A percentile compares a stretch with the other conserved stretches of the same genome.
Conservation (phyloP, 2,888 invertebrate genomes). For the Drymonia ruficornis region DNA sequence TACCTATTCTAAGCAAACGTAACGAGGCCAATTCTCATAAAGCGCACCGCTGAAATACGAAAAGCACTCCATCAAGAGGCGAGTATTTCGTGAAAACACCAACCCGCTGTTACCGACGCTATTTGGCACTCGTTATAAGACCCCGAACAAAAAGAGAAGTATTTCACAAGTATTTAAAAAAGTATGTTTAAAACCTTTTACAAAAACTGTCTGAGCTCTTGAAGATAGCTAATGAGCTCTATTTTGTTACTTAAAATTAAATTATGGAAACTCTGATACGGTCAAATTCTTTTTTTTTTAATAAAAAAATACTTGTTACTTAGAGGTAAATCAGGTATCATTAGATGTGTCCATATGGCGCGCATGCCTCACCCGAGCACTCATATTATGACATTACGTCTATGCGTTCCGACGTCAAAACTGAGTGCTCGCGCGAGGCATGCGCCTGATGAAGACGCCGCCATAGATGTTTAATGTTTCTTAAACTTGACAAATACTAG, state of each 20-base stretch:
- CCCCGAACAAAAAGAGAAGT: constrained; percentile 34
- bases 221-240: constrained; percentile 19
- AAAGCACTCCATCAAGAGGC: constrained; percentile 52
- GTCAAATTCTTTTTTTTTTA: constrained; percentile 3
- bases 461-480: neutral
- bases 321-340: no score
- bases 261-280: constrained; percentile 9
- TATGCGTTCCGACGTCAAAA: no score
- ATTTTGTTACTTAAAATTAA: constrained; percentile 16
- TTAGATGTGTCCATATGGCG: no score
- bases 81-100: constrained; percentile 45
- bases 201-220: constrained; percentile 8
- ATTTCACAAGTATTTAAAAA: constrained; percentile 20
- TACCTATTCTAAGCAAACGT: constrained; percentile 24
- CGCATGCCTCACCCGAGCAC: no score
- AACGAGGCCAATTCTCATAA: constrained; percentile 60
- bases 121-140: constrained; percentile 49
- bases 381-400: no score
- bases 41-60: constrained; percentile 48
- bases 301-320: no score
- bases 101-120: constrained; percentile 38
- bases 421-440: no score
- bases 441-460: no score
- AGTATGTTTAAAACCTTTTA: constrained; percentile 19
- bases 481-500: neutral